phyloP scores from a whole-genome alignment of 2,113 vertebrate species.

The Panurus biarmicus region DNA sequence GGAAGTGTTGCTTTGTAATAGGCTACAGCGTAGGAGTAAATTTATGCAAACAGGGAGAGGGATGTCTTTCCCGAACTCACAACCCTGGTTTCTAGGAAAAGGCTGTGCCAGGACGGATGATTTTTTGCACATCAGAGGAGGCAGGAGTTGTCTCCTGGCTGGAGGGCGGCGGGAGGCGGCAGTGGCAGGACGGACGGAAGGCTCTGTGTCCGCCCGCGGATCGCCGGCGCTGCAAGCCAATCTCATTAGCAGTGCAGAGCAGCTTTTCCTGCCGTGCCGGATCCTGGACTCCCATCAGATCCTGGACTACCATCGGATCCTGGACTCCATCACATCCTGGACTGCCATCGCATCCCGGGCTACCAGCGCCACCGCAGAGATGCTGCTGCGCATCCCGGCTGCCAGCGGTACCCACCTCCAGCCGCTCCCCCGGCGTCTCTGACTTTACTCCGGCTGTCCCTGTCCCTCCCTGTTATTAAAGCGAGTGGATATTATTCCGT shows the following conservation, averaged over 20 bases:
- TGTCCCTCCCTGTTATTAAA: not conserved
- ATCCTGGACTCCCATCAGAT: not conserved
- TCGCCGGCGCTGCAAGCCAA: not conserved
- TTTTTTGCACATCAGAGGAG: not conserved
- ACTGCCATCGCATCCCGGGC: not conserved
- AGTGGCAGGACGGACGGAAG: not conserved
- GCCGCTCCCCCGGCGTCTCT: not conserved
- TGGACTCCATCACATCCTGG: not conserved
- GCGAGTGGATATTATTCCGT: not conserved
- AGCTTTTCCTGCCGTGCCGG: not conserved
- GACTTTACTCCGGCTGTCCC: not conserved
- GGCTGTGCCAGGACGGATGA: not conserved
- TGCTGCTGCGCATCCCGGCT: not conserved
- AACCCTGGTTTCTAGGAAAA: not conserved
- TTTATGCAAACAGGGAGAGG: not conserved
- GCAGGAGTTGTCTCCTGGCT: not conserved
- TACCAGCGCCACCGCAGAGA: fast-evolving
- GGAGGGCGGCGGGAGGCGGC: not conserved
- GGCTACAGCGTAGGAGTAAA: not conserved
- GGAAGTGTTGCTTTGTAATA: not conserved
- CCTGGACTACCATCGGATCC: not conserved
- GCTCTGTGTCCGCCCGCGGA: not conserved
- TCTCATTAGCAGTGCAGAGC: not conserved
- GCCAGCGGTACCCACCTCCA: not conserved
- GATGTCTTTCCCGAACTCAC: not conserved